Evolutionary conservation across 2,888 invertebrate species (phyloP), one percentile per base, ranked within the genome.

Genomic region (Dermolepida albohirtum): DNA sequence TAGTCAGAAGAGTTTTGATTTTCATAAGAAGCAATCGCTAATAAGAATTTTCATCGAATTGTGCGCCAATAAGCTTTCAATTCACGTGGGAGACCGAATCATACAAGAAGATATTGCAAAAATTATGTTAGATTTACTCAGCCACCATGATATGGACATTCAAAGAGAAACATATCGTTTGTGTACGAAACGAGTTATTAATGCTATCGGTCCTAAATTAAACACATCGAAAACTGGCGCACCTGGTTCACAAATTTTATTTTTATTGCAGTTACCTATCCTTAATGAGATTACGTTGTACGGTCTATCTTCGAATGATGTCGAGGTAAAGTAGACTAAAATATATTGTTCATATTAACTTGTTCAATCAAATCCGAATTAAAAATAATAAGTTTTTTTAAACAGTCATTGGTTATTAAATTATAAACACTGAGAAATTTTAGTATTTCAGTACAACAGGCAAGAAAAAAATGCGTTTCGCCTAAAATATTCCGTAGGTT

Each of bases 251-350:
- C 72, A 84, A 80, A 44, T 85, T 86, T 77, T 78, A 2, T 85
- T 90, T 78, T 76, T 91, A 44, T 84, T 87, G 67, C 86, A 88
- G 71, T 83, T 87, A 12, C 84, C 84, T 49, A 80, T 91, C 57
- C 76, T 92, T 59, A 87, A 85, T 1, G 90, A 91, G 83, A 88
- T 91, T 40, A 86, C 89, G 69, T 86, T 87, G 72, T 88, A 89
- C 77, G 91, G 91, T 50, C 75, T 89, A 10, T 85, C 83, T 8
- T 86, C 85, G 70, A 78, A 81, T 39, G 81, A 84, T 71, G 73
- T 75, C 41, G 78, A 81, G 78, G 85, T 86, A 78, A 71, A 66
- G 55, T 22, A 22, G 22, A 22, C 22, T 22, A 1, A 22, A 2
- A 2, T 22, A 22, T 22, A 22, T 22, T 22, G 2, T 1, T 4